These are phyloP conservation scores for Bradypodion pumilum DNA, from an alignment of 2,797 vertebrate genomes.

Conservation along the genomic window DNA sequence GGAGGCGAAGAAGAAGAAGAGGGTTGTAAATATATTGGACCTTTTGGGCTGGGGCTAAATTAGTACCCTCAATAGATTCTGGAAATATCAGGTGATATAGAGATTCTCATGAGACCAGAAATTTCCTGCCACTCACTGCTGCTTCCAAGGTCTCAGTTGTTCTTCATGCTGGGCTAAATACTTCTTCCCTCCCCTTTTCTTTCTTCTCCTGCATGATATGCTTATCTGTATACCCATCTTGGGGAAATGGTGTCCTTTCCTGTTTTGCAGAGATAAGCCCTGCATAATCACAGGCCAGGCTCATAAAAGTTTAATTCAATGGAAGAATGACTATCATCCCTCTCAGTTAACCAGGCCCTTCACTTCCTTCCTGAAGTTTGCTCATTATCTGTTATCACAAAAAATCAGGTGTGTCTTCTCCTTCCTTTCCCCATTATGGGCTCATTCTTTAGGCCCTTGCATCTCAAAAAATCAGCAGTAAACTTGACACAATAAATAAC, in stretches of 20 bases:
- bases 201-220: constrained; percentile 36
- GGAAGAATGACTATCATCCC: constrained; percentile 38
- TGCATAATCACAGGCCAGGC: constrained; percentile 47
- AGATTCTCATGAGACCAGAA: too few species aligned
- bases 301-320: constrained; percentile 65
- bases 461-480: constrained; percentile 44
- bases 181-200: neutral
- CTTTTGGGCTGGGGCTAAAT: too few species aligned
- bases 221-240: constrained; percentile 40
- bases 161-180: too few species aligned
- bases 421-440: neutral
- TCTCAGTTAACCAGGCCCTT: constrained; percentile 47
- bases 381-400: constrained; percentile 55
- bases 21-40: too few species aligned
- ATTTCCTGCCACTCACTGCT: too few species aligned
- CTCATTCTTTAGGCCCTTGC: constrained; percentile 34
- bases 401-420: constrained; percentile 3
- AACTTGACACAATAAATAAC: constrained; percentile 55
- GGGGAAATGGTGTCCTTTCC: constrained; percentile 6
- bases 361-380: constrained; percentile 38
- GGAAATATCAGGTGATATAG: too few species aligned
- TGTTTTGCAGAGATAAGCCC: constrained; percentile 50
- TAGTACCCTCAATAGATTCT: too few species aligned
- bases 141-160: too few species aligned
- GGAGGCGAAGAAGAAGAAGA: too few species aligned